phyloP scores from a whole-genome alignment of 2,113 vertebrate species.

The Camarhynchus parvulus region DNA sequence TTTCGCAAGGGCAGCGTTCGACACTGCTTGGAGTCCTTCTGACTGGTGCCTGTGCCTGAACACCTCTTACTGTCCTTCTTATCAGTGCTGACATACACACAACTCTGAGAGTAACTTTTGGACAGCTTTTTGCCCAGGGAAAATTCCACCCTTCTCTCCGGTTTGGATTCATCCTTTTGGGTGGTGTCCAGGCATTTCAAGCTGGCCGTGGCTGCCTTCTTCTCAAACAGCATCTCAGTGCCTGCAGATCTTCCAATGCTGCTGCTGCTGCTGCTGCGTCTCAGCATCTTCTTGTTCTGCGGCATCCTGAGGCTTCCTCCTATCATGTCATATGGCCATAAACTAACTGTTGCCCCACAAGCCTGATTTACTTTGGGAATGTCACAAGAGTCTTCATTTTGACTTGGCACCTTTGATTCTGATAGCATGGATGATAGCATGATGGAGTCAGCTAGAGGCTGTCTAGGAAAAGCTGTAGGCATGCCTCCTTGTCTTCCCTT shows the following conservation, averaged over 20 bases:
- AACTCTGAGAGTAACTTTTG: slow-evolving; percentile 87
- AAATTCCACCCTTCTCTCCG: slow-evolving; percentile 74
- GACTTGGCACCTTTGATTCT: slow-evolving; percentile 87
- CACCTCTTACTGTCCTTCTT: slow-evolving; percentile 72
- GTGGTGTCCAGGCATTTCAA: slow-evolving; percentile 75
- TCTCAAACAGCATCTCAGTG: slow-evolving; percentile 82
- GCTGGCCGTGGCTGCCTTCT: slow-evolving; percentile 79
- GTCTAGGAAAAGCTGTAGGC: slow-evolving; percentile 88
- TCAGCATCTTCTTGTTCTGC: slow-evolving; percentile 79
- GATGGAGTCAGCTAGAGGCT: slow-evolving; percentile 85
- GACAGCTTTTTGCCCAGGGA: slow-evolving; percentile 84
- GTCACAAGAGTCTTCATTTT: slow-evolving; percentile 84
- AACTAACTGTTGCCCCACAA: slow-evolving; percentile 79
- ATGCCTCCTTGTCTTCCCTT: slow-evolving; percentile 88
- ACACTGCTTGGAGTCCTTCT: slow-evolving; percentile 85
- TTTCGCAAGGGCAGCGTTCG: slow-evolving; percentile 81
- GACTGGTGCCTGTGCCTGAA: slow-evolving; percentile 67
- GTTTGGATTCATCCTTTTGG: slow-evolving; percentile 74
- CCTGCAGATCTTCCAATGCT: slow-evolving; percentile 77
- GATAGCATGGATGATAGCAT: slow-evolving; percentile 90
- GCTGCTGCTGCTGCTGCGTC: slow-evolving; percentile 83
- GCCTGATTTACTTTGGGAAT: slow-evolving; percentile 81
- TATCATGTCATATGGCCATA: slow-evolving; percentile 77
- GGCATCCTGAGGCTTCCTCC: slow-evolving; percentile 84
- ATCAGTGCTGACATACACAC: slow-evolving; percentile 73